A percentile compares a stretch with the other conserved stretches of the same genome.
Evolutionary conservation across 2,888 invertebrate genomes (phyloP).

Genomic region (Tetrapedia diversipes): DNA sequence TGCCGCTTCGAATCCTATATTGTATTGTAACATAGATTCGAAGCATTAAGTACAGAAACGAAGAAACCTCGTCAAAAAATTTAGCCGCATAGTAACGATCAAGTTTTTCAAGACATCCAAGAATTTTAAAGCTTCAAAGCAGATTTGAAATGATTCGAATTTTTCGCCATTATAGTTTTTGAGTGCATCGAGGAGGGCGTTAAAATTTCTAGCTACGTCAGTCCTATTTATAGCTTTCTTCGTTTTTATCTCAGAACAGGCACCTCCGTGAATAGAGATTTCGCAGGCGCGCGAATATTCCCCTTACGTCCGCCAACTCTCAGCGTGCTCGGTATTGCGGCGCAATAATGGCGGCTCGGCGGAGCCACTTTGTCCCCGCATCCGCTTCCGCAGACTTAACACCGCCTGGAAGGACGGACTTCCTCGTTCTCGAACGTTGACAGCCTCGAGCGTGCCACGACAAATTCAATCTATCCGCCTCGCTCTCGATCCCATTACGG

Average conservation of each 20-base stretch:
- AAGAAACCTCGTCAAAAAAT: no score
- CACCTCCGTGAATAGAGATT: conserved; percentile 33
- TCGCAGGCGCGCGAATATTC: conserved; percentile 23
- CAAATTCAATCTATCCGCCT: conserved; percentile 47
- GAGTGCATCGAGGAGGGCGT: no score
- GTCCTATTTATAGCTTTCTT: no score
- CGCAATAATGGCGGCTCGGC: conserved; percentile 52
- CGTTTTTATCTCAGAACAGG: not conserved
- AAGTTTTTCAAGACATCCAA: no score
- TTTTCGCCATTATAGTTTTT: no score
- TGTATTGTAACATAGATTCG: no score
- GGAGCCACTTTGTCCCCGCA: conserved; percentile 60
- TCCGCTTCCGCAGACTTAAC: conserved; percentile 63
- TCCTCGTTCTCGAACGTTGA: conserved; percentile 41
- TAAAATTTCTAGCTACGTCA: no score
- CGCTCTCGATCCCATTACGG: conserved; percentile 51
- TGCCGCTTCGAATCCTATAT: no score
- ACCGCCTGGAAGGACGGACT: conserved; percentile 43
- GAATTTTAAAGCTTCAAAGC: no score
- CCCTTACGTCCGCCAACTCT: conserved; percentile 37
- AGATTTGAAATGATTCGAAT: no score
- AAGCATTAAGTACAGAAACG: no score
- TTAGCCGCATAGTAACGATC: no score
- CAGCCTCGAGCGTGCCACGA: conserved; percentile 27
- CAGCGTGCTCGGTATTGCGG: conserved; percentile 53